Conservation (phyloP, 2,113 vertebrate genomes). For the Dicerorhinus sumatrensis region DNA sequence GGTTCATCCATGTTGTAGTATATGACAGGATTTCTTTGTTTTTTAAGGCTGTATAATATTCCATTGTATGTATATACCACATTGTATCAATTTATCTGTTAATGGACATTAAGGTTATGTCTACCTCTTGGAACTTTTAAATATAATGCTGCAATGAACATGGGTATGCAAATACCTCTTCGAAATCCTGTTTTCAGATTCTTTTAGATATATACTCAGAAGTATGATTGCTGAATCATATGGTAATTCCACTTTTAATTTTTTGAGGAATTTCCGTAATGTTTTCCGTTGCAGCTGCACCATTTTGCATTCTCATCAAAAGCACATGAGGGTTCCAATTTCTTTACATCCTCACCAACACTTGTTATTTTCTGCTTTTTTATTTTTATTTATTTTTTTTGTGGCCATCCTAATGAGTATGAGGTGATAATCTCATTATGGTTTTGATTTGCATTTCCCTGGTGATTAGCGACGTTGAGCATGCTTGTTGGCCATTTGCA, state of each 20-base stretch:
- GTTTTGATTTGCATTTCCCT: no score
- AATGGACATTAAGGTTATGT: not conserved
- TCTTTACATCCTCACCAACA: not conserved
- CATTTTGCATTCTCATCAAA: not conserved
- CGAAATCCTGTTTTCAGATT: not conserved
- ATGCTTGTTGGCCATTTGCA: no score
- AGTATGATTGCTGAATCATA: not conserved
- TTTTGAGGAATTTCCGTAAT: no score
- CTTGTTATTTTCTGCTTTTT: not conserved
- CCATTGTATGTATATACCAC: not conserved
- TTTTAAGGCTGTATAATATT: not conserved
- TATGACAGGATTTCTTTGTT: not conserved
- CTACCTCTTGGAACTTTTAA: not conserved
- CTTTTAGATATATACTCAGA: not conserved
- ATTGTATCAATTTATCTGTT: not conserved
- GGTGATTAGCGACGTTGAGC: no score
- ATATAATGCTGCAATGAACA: not conserved
- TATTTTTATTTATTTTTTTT: not conserved
- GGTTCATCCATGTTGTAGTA: not conserved
- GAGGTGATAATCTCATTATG: no score
- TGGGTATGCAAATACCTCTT: not conserved
- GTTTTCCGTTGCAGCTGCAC: not conserved
- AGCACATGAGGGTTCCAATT: not conserved
- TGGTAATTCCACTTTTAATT: not conserved
- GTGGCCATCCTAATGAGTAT: not conserved